Base-by-base conservation (phyloP, 2,797 vertebrate genomes). In the Prunella strophiata region DNA sequence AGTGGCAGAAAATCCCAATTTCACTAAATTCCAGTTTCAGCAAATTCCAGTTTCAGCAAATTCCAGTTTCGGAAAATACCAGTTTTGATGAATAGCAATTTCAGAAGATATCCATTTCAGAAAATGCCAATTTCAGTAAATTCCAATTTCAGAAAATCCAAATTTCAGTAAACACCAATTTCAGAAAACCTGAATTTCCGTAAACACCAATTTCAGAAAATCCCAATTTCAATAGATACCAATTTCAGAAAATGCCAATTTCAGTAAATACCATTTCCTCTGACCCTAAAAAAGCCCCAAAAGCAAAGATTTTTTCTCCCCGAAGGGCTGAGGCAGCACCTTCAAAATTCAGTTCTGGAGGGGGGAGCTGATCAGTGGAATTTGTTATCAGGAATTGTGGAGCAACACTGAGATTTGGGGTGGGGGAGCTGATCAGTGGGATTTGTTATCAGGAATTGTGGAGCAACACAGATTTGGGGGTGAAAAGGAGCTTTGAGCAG, bases 401-500 rank as follows among this genome's bases (percentile, higher is more conserved):
- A 57, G 82, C 34, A 89, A 67, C 77, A 43, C 89, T 19, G 29
- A 2, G 38, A 0, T 12, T 4, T 1, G 2, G 59, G 51, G 19
- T 20, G 6, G 20, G 16, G 10, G 30, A 50, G 57, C 43, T 72
- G 45, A 26, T 22, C 5, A 3, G 1, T 50, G 42, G 61, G 42
- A 14, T 74, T 51, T 40, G 3, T 26, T 5, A 8, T 15, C 79
- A 76, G 81, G 87, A 96, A 62, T 88, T 50, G 3, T 40, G 84
- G 93, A 59, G 83, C 36, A 89, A 65, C 76, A 36, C 89, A 36
- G 95, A 91, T 95, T 86, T 87, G 2, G 16, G 79, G 62, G 61
- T 72, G 82, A 43, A 47, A n/a, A 96, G 96, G 85, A 91, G 63
- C 94, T 85, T 93, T 68, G 96, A 91, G 38, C 21, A 62, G 94